Conservation (phyloP, 2,888 invertebrate genomes). For the Nemotelus nigrinus region DNA sequence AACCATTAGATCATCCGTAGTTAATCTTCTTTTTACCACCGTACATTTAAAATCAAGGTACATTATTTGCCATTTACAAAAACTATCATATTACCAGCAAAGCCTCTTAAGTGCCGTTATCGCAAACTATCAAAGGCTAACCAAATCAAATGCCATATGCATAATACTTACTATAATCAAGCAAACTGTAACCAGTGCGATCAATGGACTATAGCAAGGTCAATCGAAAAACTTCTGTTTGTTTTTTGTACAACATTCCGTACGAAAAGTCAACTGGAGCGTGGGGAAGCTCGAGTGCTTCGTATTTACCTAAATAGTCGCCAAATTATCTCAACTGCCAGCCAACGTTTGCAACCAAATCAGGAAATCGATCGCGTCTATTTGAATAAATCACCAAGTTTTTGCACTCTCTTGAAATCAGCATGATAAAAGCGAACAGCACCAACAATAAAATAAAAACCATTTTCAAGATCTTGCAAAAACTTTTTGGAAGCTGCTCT, state of each 20-base stretch:
- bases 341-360: not conserved
- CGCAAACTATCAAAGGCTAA: no score
- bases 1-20: no score
- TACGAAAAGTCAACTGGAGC: not conserved
- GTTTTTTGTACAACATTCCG: not conserved
- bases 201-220: not conserved
- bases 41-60: no score
- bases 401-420: not conserved
- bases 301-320: not conserved
- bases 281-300: not conserved
- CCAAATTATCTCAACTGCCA: not conserved
- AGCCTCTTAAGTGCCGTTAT: no score
- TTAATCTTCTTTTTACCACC: no score
- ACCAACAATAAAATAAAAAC: not conserved
- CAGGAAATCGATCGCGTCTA: not conserved
- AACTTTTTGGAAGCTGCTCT: not conserved
- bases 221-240: not conserved
- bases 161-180: no score
- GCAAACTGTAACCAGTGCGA: no score
- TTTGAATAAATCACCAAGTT: constrained; percentile 9
- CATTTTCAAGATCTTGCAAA: not conserved
- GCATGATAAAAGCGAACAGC: not conserved
- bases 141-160: no score
- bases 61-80: no score
- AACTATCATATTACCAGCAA: no score